These are phyloP conservation scores for Brachynemurus nebulosus DNA, from an alignment of 2,888 invertebrate genomes.

Conservation along the genomic window DNA sequence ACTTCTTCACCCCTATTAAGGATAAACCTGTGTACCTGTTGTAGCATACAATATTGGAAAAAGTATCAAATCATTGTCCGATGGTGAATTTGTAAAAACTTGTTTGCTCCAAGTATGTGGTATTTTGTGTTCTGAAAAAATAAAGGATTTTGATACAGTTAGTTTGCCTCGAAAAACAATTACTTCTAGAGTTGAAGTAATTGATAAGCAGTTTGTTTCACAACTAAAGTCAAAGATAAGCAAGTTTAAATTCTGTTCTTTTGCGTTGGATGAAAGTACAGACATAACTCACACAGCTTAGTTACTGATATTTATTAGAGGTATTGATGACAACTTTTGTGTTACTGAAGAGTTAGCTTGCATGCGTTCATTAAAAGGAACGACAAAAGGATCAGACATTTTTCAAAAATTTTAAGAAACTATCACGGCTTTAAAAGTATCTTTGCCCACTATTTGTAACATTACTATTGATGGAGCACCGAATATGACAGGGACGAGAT, in stretches of 20 bases:
- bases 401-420: not conserved
- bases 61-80: too few relatives aligned
- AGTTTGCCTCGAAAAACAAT: constrained; percentile 15
- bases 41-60: too few relatives aligned
- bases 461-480: constrained; percentile 3
- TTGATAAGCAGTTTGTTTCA: not conserved
- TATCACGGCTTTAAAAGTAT: not conserved
- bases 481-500: constrained; percentile 4
- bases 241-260: not conserved
- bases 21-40: constrained; percentile 3
- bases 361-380: not conserved
- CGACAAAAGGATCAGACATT: not conserved
- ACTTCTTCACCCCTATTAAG: constrained; percentile 1
- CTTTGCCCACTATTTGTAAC: not conserved
- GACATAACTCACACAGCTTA: not conserved
- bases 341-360: not conserved
- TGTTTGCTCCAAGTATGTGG: constrained; percentile 1
- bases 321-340: not conserved
- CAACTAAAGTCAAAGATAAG: not conserved
- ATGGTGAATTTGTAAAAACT: constrained; percentile 9
- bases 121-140: constrained; percentile 13
- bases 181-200: not conserved
- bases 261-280: not conserved
- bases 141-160: constrained; percentile 11
- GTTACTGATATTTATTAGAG: constrained; percentile 1